Conservation (phyloP, 2,888 invertebrate species). For the Tupiocoris notatus region DNA sequence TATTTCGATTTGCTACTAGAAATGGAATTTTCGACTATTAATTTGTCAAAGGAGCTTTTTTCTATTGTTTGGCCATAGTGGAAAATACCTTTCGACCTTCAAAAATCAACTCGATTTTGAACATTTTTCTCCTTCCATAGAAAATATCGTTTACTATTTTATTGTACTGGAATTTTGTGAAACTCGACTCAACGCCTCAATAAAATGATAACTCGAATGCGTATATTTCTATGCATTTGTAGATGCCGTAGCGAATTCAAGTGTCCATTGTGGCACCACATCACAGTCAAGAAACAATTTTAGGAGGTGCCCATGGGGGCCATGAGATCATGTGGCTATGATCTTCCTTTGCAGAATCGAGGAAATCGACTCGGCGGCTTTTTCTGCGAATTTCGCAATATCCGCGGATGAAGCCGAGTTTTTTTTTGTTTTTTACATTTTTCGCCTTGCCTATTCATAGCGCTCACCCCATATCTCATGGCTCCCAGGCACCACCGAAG, state of each 20-base stretch:
- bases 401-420: not conserved
- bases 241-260: not conserved
- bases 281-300: constrained; percentile 33
- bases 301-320: constrained; percentile 34
- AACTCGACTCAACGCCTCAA: not conserved
- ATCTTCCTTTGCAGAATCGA: not conserved
- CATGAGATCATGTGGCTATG: constrained; percentile 40
- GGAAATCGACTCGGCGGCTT: not conserved
- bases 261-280: constrained; percentile 35
- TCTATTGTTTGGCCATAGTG: too few relatives aligned
- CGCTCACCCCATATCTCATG: constrained; percentile 48
- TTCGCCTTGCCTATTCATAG: constrained; percentile 65
- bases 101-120: too few relatives aligned
- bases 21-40: too few relatives aligned
- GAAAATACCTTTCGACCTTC: too few relatives aligned
- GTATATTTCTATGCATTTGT: not conserved
- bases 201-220: not conserved
- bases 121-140: too few relatives aligned
- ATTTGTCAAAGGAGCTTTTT: too few relatives aligned
- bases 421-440: not conserved
- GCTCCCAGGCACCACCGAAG: constrained; percentile 48
- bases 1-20: too few relatives aligned
- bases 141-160: too few relatives aligned
- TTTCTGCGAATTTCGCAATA: not conserved
- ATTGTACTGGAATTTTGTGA: too few relatives aligned